phyloP scores from a whole-genome alignment of 2,113 vertebrate species.

The Sakesphorus luctuosus region DNA sequence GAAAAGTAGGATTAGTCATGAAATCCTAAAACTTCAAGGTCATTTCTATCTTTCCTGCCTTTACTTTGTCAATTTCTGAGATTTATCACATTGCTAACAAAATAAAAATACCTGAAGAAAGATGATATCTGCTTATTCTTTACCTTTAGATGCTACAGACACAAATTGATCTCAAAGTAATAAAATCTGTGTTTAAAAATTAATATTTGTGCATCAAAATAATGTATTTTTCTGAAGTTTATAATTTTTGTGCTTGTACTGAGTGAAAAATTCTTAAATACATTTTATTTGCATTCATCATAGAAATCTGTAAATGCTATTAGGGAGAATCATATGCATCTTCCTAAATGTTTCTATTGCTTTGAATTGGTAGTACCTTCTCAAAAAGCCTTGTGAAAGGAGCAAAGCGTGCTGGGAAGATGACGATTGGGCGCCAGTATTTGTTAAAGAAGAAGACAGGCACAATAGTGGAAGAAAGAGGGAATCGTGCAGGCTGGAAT shows the following conservation, averaged over 20 bases:
- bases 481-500: slow-evolving; percentile 86
- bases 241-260: neutral
- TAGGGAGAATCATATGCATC: neutral
- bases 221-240: neutral
- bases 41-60: neutral
- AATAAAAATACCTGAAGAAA: neutral
- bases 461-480: slow-evolving; percentile 84
- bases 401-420: slow-evolving; percentile 95
- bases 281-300: accelerated
- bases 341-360: neutral
- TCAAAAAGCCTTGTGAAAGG: slow-evolving; percentile 97
- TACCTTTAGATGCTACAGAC: neutral
- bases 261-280: neutral
- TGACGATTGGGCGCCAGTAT: slow-evolving; percentile 94
- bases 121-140: neutral
- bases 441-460: slow-evolving; percentile 87
- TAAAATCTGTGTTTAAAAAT: neutral
- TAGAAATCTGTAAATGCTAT: neutral
- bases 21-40: neutral
- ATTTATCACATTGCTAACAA: neutral
- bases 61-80: neutral
- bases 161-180: neutral
- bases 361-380: slow-evolving; percentile 82
- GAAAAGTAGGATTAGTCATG: neutral
- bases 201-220: neutral